phyloP scores from a whole-genome alignment of 2,888 invertebrate genomes.

The Epistrophella euchroma region DNA sequence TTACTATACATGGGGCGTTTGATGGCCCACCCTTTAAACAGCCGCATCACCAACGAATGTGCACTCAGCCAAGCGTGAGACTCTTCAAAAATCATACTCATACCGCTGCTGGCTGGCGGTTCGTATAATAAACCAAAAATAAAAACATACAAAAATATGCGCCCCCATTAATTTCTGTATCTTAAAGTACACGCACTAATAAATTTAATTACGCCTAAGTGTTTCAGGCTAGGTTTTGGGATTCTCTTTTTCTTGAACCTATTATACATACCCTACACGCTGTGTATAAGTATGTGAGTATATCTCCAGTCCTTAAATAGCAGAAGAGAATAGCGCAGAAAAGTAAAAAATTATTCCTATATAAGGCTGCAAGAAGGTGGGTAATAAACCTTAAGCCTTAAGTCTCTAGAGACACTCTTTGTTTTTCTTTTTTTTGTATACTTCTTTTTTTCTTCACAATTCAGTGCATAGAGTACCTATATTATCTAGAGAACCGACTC shows the following conservation, averaged over 20 bases:
- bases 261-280: too few species aligned
- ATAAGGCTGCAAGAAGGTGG: background rate
- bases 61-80: constrained; percentile 15
- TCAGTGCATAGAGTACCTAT: too few species aligned
- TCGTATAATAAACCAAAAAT: constrained; percentile 10
- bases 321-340: too few species aligned
- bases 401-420: constrained; percentile 65
- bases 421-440: background rate
- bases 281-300: too few species aligned
- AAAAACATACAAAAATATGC: constrained; percentile 15
- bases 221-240: constrained; percentile 49
- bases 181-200: constrained; percentile 70
- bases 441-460: constrained; percentile 1
- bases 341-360: constrained; percentile 26
- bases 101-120: background rate
- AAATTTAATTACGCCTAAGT: constrained; percentile 72
- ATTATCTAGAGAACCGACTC: too few species aligned
- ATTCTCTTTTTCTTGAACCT: background rate
- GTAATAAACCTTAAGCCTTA: constrained; percentile 55
- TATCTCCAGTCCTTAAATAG: background rate
- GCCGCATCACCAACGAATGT: constrained; percentile 1
- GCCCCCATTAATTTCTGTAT: constrained; percentile 15
- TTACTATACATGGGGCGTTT: background rate
- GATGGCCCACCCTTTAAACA: constrained; percentile 6
- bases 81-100: constrained; percentile 27